Evolutionary conservation across 2,113 vertebrate genomes (phyloP).

Genomic region (Castor canadensis): DNA sequence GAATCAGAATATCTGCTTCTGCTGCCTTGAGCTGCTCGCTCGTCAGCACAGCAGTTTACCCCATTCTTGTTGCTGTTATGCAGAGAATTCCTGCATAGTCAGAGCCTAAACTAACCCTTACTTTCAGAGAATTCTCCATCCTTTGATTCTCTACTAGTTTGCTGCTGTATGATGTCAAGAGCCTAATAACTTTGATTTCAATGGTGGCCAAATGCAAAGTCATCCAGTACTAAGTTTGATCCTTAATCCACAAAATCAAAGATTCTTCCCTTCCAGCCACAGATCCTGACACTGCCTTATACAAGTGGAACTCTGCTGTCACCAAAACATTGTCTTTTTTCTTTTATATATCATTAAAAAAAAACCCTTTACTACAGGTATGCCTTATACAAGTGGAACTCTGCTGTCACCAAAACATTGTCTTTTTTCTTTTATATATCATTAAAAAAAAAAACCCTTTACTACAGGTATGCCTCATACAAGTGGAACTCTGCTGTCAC

Average conservation of each 20-base stretch:
- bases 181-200: conserved; percentile 69
- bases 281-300: conserved; percentile 50
- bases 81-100: conserved; percentile 1
- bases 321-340: not conserved
- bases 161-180: conserved; percentile 55
- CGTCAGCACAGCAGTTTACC: not conserved
- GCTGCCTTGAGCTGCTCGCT: not conserved
- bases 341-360: conserved; percentile 61
- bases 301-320: conserved; percentile 57
- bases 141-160: conserved; percentile 62
- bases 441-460: too few relatives aligned
- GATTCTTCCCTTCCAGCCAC: conserved; percentile 39
- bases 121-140: conserved; percentile 33
- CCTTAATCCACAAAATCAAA: conserved; percentile 74
- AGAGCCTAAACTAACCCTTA: not conserved
- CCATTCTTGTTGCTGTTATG: not conserved
- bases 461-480: conserved; percentile 48
- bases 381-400: conserved; percentile 64
- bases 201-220: conserved; percentile 56
- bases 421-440: conserved; percentile 46
- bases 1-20: conserved; percentile 2
- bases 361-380: conserved; percentile 17
- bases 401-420: not conserved
- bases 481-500: conserved; percentile 51
- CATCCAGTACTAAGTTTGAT: conserved; percentile 55